Evolutionary conservation across 2,888 invertebrate species (phyloP).

Genomic region (Pediacus dermestoides): DNA sequence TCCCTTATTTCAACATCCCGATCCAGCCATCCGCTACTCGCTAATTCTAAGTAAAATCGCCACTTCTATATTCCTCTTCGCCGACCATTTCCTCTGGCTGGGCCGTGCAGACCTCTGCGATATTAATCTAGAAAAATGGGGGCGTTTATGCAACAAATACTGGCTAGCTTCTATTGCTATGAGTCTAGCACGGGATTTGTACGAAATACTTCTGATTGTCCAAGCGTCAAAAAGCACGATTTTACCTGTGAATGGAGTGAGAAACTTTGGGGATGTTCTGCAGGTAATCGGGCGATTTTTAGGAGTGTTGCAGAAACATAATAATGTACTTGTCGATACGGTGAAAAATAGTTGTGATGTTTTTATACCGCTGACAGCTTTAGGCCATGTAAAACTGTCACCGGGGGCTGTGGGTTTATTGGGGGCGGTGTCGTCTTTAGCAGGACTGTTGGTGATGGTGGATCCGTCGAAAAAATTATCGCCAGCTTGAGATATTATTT

Average conservation of each 20-base stretch:
- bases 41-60: constrained; percentile 76
- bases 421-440: constrained; percentile 76
- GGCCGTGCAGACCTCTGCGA: constrained; percentile 66
- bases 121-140: constrained; percentile 75
- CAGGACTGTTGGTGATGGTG: constrained; percentile 72
- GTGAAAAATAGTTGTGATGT: constrained; percentile 84
- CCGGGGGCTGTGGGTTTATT: constrained; percentile 74
- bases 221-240: constrained; percentile 49
- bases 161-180: constrained; percentile 81
- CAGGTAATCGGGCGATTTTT: constrained; percentile 28
- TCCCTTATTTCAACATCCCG: constrained; percentile 68
- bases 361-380: constrained; percentile 77
- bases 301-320: constrained; percentile 48
- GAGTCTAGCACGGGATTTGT: constrained; percentile 77
- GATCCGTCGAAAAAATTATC: constrained; percentile 75
- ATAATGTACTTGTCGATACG: constrained; percentile 75
- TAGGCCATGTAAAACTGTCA: constrained; percentile 74
- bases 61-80: constrained; percentile 73
- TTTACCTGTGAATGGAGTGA: constrained; percentile 27
- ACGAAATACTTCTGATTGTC: constrained; percentile 70
- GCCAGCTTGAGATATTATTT: too few species aligned
- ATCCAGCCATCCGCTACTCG: constrained; percentile 66
- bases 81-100: constrained; percentile 86
- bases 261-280: constrained; percentile 31
- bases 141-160: constrained; percentile 68